Evolutionary conservation across 2,888 invertebrate species (phyloP).

Genomic region (Acanthacorydalis orientalis): DNA sequence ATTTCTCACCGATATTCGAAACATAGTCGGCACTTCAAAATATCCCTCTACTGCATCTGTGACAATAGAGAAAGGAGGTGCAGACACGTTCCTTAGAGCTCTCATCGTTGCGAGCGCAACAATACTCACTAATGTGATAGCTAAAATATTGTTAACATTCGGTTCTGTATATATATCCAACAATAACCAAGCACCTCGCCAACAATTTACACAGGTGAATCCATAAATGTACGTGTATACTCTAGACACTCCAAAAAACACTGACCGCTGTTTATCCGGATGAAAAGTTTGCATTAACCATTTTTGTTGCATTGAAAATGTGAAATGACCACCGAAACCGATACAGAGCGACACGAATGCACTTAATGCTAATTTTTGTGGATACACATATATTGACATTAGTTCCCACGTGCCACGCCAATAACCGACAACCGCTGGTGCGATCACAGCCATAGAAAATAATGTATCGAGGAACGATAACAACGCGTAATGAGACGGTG

Average conservation of each 20-base stretch:
- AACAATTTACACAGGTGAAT: slow-evolving; percentile 69
- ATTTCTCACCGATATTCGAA: slow-evolving; percentile 57
- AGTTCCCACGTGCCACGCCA: slow-evolving; percentile 79
- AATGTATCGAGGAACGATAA: slow-evolving; percentile 53
- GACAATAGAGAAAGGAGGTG: slow-evolving; percentile 64
- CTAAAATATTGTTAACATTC: slow-evolving; percentile 33
- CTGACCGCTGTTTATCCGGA: slow-evolving; percentile 49
- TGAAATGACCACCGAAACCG: slow-evolving; percentile 51
- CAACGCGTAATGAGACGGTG: slow-evolving; percentile 30
- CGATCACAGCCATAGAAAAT: slow-evolving; percentile 54
- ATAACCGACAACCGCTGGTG: slow-evolving; percentile 68
- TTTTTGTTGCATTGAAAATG: slow-evolving; percentile 46
- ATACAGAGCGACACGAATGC: slow-evolving; percentile 49
- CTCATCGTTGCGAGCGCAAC: slow-evolving; percentile 50
- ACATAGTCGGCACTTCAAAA: slow-evolving; percentile 74
- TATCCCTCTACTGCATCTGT: slow-evolving; percentile 61
- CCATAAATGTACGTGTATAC: slow-evolving; percentile 60
- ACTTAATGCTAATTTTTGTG: slow-evolving; percentile 39
- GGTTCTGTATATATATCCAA: slow-evolving; percentile 54
- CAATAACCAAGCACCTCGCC: slow-evolving; percentile 71
- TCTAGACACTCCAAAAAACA: slow-evolving; percentile 53
- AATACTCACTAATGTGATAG: slow-evolving; percentile 47
- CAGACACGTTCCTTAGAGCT: slow-evolving; percentile 60
- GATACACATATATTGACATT: slow-evolving; percentile 54
- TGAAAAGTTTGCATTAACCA: slow-evolving; percentile 38